Conservation (phyloP, 2,888 invertebrate genomes). For the Dynastes grantii region DNA sequence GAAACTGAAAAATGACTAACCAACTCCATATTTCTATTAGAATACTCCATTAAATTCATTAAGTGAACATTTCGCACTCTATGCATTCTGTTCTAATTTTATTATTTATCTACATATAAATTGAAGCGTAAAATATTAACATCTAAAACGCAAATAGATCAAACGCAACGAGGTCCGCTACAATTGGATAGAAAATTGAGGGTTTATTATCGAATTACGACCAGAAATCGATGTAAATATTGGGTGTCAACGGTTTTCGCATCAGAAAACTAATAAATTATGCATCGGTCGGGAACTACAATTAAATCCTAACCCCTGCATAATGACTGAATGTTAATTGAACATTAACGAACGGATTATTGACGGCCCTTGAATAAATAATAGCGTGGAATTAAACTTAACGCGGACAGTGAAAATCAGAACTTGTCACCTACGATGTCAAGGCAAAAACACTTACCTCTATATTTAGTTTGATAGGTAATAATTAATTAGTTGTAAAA, state of each 20-base stretch:
- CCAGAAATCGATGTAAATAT: conserved; percentile 45
- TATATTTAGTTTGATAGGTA: too few species aligned
- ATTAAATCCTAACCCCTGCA: conserved; percentile 45
- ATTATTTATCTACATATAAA: conserved; percentile 2
- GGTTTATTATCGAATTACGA: conserved; percentile 44
- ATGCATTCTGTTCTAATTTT: background rate
- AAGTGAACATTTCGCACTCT: background rate
- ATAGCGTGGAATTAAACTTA: conserved; percentile 24
- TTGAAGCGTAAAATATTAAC: conserved; percentile 10
- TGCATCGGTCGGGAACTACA: conserved; percentile 44
- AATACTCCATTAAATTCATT: background rate
- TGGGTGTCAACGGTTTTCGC: conserved; percentile 42
- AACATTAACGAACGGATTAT: conserved; percentile 42
- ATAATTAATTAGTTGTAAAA: too few species aligned
- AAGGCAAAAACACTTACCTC: background rate
- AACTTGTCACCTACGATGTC: background rate
- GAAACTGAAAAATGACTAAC: too few species aligned
- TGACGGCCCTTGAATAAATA: conserved; percentile 37
- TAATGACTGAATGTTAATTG: conserved; percentile 47
- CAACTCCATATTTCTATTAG: background rate
- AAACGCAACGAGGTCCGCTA: background rate
- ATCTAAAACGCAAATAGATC: background rate
- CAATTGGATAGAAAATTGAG: conserved; percentile 25
- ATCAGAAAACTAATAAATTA: conserved; percentile 46
- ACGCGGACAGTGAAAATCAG: background rate